A percentile compares a stretch with the other conserved stretches of the same genome.
Evolutionary conservation across 2,888 invertebrate species (phyloP).

Genomic region (Panopea generosa): DNA sequence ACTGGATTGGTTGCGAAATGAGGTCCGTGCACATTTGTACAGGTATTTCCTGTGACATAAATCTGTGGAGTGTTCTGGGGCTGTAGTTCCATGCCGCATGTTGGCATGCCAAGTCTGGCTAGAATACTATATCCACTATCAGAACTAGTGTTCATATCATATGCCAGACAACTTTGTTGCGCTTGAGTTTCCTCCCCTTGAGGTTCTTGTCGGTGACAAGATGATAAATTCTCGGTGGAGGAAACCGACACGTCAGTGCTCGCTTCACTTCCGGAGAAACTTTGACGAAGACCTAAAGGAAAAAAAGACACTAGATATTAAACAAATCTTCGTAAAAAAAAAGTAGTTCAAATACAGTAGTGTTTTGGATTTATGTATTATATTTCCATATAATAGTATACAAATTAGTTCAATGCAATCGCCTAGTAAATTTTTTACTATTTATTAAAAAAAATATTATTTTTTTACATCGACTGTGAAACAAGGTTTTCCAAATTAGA

Average conservation of each 20-base stretch:
- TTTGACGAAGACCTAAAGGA: constrained; percentile 92
- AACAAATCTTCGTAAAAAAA: no score
- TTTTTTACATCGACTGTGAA: no score
- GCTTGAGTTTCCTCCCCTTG: constrained; percentile 92
- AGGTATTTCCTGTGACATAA: constrained; percentile 53
- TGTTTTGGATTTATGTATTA: no score
- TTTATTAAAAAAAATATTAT: no score
- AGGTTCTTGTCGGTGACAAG: constrained; percentile 91
- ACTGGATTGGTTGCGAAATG: constrained; percentile 59
- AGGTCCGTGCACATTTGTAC: constrained; percentile 51
- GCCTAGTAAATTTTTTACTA: no score
- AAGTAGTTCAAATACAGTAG: no score
- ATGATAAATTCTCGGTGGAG: constrained; percentile 93
- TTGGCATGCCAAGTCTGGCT: constrained; percentile 79
- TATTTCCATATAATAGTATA: no score
- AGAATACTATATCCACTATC: constrained; percentile 84
- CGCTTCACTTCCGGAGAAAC: constrained; percentile 94
- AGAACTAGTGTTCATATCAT: constrained; percentile 67
- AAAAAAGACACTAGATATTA: no score
- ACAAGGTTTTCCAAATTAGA: no score
- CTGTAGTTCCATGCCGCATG: constrained; percentile 63
- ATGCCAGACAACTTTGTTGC: constrained; percentile 52
- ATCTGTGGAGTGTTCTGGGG: constrained; percentile 53
- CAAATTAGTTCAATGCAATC: no score
- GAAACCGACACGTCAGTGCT: constrained; percentile 91